A percentile compares a stretch with the other conserved stretches of the same genome.
These are phyloP conservation scores for Altica lythri DNA, from an alignment of 2,888 invertebrate species.

Conservation along the genomic window DNA sequence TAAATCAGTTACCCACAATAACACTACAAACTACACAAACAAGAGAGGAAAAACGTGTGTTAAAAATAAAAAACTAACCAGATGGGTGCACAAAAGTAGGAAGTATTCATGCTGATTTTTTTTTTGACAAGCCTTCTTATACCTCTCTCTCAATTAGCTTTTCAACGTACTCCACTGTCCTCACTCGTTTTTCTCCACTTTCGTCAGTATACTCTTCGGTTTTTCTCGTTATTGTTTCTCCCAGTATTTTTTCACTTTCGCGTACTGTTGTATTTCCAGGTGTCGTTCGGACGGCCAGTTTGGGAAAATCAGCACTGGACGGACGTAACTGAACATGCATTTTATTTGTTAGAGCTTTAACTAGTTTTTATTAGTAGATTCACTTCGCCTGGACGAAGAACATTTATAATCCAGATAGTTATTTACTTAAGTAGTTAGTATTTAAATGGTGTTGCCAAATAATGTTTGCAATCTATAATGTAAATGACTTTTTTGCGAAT, in stretches of 20 bases:
- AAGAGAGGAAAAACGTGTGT: conserved; percentile 41
- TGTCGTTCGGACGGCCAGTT: conserved; percentile 86
- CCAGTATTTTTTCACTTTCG: conserved; percentile 87
- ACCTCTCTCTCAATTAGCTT: conserved; percentile 96
- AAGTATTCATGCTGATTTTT: conserved; percentile 48
- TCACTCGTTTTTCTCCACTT: conserved; percentile 83
- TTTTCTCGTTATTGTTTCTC: conserved; percentile 83
- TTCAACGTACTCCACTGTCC: conserved; percentile 93
- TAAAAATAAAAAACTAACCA: conserved; percentile 50
- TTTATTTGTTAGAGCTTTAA: conserved; percentile 46
- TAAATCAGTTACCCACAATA: too few relatives aligned
- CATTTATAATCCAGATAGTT: conserved; percentile 8
- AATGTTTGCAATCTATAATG: too few relatives aligned
- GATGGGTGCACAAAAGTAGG: conserved; percentile 45
- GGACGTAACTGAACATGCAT: conserved; percentile 60
- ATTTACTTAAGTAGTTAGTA: not conserved
- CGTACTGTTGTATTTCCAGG: conserved; percentile 83
- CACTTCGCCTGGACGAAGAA: conserved; percentile 43
- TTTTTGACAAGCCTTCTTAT: conserved; percentile 52
- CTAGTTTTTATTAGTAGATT: too few relatives aligned
- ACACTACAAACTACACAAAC: conserved; percentile 21
- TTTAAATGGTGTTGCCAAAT: conserved; percentile 26
- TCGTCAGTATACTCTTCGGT: conserved; percentile 90
- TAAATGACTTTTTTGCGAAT: too few relatives aligned
- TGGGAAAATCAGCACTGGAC: conserved; percentile 74